These are phyloP conservation scores for Thalassaphorura encarpata DNA, from an alignment of 1,140 invertebrate species.

Conservation along the genomic window DNA sequence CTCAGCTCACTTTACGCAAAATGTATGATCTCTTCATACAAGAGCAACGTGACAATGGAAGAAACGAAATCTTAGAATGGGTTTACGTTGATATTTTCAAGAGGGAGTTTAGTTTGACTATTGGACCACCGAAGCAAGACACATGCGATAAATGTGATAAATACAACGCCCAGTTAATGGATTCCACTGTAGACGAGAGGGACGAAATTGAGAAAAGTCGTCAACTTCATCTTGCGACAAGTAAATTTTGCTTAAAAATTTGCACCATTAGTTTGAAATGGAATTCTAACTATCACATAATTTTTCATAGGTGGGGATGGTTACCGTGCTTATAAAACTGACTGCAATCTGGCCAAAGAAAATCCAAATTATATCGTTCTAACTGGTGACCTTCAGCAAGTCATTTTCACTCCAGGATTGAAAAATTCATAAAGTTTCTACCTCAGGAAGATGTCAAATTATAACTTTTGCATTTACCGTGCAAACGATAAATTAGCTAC, in stretches of 20 bases:
- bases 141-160: constrained; percentile 1
- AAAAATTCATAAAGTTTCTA: background rate
- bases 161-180: background rate
- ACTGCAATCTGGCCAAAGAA: background rate
- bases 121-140: background rate
- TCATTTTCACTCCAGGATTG: background rate
- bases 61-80: background rate
- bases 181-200: background rate
- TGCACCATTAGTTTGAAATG: too few relatives aligned
- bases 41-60: background rate
- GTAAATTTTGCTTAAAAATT: too few relatives aligned
- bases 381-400: background rate
- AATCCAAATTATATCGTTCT: background rate
- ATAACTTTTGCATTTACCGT: background rate
- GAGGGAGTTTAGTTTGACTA: background rate
- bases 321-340: background rate
- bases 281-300: too few relatives aligned
- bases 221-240: background rate
- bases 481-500: background rate
- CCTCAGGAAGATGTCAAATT: background rate
- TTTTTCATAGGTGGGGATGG: background rate
- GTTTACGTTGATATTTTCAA: background rate
- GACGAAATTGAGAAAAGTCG: background rate
- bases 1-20: background rate
- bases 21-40: background rate